phyloP scores from a whole-genome alignment of 2,113 vertebrate species.

The Halichoerus grypus region DNA sequence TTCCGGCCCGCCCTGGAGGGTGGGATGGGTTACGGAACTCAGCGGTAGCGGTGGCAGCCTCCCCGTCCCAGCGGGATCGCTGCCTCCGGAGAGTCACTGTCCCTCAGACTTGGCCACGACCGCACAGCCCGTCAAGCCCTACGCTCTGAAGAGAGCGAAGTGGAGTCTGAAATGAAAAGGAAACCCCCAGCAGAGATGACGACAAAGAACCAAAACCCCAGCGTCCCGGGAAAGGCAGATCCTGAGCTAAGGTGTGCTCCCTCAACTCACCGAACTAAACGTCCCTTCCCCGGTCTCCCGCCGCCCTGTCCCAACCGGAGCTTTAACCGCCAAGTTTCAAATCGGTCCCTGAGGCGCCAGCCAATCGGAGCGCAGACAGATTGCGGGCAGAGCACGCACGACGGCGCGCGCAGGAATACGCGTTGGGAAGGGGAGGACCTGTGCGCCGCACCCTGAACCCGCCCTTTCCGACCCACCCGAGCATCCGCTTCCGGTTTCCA shows the following conservation, averaged over 20 bases:
- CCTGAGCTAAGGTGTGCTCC: not conserved
- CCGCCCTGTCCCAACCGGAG: not conserved
- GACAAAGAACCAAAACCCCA: not conserved
- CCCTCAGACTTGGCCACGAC: not conserved
- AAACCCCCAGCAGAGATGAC: not conserved
- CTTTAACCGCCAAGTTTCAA: conserved; percentile 83
- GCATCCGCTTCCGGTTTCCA: conserved; percentile 73
- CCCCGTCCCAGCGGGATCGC: not conserved
- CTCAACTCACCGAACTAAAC: conserved; percentile 51
- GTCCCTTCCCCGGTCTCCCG: not conserved
- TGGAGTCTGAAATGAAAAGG: conserved; percentile 15
- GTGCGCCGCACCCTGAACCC: not conserved
- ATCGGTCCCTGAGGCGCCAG: not conserved
- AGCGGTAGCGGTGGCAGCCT: not conserved
- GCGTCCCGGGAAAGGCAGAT: not conserved
- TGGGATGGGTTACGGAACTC: not conserved
- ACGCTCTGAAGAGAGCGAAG: not conserved
- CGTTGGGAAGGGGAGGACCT: not conserved
- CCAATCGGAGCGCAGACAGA: conserved; percentile 61
- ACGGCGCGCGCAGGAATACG: not conserved
- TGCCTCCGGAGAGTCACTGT: not conserved
- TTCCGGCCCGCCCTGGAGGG: not conserved
- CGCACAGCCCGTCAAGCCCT: not conserved
- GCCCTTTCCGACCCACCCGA: rapidly evolving
- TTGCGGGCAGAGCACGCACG: rapidly evolving